Evolutionary conservation across 2,888 invertebrate genomes (phyloP).

Genomic region (Cheilosia vulpina): DNA sequence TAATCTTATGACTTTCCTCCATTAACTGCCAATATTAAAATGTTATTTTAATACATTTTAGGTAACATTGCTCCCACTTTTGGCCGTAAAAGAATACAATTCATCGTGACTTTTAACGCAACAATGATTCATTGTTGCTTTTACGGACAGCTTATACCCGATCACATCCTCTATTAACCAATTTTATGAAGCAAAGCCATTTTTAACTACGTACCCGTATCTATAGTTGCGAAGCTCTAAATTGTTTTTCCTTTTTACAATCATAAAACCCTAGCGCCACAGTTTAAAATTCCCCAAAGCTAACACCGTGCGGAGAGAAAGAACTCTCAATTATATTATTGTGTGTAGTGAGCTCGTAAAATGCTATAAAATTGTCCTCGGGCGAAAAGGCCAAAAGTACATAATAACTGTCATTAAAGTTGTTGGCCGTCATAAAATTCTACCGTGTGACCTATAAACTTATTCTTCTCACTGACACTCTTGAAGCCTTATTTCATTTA

Average conservation of each 20-base stretch:
- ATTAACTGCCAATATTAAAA: too few relatives aligned
- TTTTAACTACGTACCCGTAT: background rate
- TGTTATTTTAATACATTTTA: background rate
- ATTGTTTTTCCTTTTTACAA: too few relatives aligned
- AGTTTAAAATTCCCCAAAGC: too few relatives aligned
- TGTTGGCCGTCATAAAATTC: slow-evolving; percentile 37
- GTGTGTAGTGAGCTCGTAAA: slow-evolving; percentile 36
- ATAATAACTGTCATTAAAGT: slow-evolving; percentile 52
- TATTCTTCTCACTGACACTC: slow-evolving; percentile 5
- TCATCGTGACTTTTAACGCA: background rate
- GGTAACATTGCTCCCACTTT: background rate
- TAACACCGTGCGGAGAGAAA: background rate
- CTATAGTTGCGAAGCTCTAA: background rate
- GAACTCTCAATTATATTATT: slow-evolving; percentile 18
- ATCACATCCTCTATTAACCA: slow-evolving; percentile 1
- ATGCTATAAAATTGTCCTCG: slow-evolving; percentile 6
- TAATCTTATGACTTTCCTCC: too few relatives aligned
- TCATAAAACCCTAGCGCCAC: too few relatives aligned
- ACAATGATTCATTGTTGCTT: slow-evolving; percentile 9
- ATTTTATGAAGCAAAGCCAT: slow-evolving; percentile 2
- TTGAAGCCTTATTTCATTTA: slow-evolving; percentile 1
- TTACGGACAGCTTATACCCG: slow-evolving; percentile 11
- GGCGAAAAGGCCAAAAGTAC: slow-evolving; percentile 41
- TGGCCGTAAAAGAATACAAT: background rate
- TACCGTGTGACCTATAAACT: slow-evolving; percentile 21